phyloP scores from a whole-genome alignment of 2,797 vertebrate genomes.

The Neosilurus hyrtlii region DNA sequence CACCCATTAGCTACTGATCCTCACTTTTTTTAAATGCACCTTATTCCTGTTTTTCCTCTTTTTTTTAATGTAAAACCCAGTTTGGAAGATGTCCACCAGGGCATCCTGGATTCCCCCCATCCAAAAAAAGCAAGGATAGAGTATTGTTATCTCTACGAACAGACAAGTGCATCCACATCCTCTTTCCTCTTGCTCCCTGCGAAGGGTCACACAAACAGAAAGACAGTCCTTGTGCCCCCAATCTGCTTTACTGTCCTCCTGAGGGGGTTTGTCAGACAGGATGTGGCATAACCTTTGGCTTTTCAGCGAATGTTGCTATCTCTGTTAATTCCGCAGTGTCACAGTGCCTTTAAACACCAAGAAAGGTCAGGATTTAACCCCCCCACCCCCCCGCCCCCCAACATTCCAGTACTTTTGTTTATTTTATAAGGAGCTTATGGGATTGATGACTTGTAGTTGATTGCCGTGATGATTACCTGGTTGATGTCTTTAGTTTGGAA shows the following conservation, averaged over 20 bases:
- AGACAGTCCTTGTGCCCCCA: conserved; percentile 65
- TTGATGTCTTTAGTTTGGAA: not conserved
- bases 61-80: not conserved
- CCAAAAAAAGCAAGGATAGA: conserved; percentile 49
- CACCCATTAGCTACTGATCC: not conserved
- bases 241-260: conserved; percentile 56
- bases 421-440: not conserved
- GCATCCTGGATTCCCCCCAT: conserved; percentile 48
- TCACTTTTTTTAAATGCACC: not conserved
- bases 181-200: conserved; percentile 74
- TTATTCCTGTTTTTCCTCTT: not conserved
- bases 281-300: conserved; percentile 60
- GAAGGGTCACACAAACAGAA: conserved; percentile 74
- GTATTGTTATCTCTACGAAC: conserved; percentile 71
- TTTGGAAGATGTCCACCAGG: conserved; percentile 36
- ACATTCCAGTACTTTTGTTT: not conserved
- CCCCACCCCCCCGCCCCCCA: conserved; percentile 2
- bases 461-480: not conserved
- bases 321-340: conserved; percentile 35
- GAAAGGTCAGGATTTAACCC: conserved; percentile 40
- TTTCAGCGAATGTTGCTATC: conserved; percentile 59
- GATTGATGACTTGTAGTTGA: not conserved
- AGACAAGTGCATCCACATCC: conserved; percentile 67
- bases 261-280: conserved; percentile 61
- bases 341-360: conserved; percentile 36